A percentile compares a stretch with the other conserved stretches of the same genome.
Conservation (phyloP, 2,888 invertebrate genomes). For the Tyria jacobaeae region DNA sequence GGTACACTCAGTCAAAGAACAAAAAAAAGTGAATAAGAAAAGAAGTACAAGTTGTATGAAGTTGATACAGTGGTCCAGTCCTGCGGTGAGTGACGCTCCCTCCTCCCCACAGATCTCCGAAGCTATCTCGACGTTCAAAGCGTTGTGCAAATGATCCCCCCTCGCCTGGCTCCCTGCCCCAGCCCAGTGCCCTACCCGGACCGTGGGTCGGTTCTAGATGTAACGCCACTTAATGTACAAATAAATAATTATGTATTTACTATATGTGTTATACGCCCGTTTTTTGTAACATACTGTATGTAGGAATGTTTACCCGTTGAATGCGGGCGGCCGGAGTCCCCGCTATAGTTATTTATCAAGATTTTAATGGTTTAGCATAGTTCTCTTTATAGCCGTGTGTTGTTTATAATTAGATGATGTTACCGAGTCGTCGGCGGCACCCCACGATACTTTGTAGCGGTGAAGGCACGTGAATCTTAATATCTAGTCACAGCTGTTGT, state of each 20-base stretch:
- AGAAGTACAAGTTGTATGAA: not conserved
- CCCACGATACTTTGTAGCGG: constrained; percentile 48
- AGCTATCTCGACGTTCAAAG: constrained; percentile 33
- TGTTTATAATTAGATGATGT: constrained; percentile 54
- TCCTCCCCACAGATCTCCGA: constrained; percentile 54
- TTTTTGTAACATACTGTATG: constrained; percentile 49
- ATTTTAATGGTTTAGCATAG: constrained; percentile 55
- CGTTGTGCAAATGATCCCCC: constrained; percentile 28
- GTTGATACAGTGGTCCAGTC: not conserved
- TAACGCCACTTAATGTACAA: constrained; percentile 60
- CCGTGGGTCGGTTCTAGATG: constrained; percentile 40
- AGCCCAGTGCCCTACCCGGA: constrained; percentile 18
- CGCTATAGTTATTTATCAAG: constrained; percentile 44
- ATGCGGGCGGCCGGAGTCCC: constrained; percentile 12
- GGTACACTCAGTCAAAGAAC: not conserved
- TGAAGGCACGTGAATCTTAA: constrained; percentile 66
- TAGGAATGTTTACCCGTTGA: constrained; percentile 54
- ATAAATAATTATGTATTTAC: constrained; percentile 57
- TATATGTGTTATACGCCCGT: constrained; percentile 54
- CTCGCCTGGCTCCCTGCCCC: constrained; percentile 9
- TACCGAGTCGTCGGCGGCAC: constrained; percentile 51
- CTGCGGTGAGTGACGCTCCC: not conserved
- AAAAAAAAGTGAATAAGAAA: not conserved
- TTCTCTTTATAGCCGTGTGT: constrained; percentile 55
- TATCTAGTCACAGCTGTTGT: constrained; percentile 80